phyloP scores from a whole-genome alignment of 53 echinoderm and acorn worm genomes.

The Temnopleurus reevesii region DNA sequence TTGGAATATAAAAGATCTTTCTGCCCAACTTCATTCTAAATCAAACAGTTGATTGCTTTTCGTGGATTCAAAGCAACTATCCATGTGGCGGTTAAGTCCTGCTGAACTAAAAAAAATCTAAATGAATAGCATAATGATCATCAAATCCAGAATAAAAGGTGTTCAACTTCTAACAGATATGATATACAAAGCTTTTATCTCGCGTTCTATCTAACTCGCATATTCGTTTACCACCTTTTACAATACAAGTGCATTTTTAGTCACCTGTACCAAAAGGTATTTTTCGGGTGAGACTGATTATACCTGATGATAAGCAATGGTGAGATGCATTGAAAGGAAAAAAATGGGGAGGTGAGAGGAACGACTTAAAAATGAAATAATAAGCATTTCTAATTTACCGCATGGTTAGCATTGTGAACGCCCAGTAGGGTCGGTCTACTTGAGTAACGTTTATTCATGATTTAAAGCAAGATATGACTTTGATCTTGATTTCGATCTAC shows the following conservation, averaged over 20 bases:
- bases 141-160: background rate
- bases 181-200: conserved; percentile 4
- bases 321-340: background rate
- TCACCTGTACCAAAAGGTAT: background rate
- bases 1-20: background rate
- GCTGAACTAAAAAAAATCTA: background rate
- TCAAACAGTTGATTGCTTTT: conserved; percentile 29
- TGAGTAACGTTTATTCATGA: conserved; percentile 22
- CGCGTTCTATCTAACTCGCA: background rate
- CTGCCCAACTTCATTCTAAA: background rate
- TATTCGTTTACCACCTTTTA: conserved; percentile 26
- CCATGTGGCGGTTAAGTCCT: background rate
- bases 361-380: too few relatives aligned
- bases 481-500: background rate
- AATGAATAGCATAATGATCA: background rate
- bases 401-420: background rate
- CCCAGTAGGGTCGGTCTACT: background rate
- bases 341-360: too few relatives aligned
- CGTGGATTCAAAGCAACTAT: background rate
- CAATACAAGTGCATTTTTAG: conserved; percentile 21
- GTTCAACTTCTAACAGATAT: background rate
- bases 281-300: background rate
- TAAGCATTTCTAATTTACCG: conserved; percentile 46
- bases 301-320: background rate
- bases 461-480: conserved; percentile 31